phyloP scores from a whole-genome alignment of 2,113 vertebrate genomes.

The Physeter macrocephalus region DNA sequence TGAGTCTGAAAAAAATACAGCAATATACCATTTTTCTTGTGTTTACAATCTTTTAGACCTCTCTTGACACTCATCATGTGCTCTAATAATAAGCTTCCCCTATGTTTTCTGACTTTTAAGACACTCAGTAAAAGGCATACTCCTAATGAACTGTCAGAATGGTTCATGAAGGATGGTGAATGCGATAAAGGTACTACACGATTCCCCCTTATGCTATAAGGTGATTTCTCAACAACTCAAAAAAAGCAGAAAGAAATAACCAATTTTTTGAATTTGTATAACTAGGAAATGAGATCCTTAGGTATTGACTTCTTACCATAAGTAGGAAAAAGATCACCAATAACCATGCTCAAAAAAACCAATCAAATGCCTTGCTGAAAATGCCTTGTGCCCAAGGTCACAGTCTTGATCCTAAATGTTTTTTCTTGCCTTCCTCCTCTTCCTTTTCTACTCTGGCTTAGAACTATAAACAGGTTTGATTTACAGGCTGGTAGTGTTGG shows the following conservation, averaged over 20 bases:
- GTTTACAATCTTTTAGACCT: neutral
- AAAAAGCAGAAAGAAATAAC: neutral
- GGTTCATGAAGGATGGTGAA: neutral
- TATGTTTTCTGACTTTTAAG: neutral
- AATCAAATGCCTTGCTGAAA: neutral
- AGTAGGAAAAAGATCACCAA: neutral
- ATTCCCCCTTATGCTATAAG: neutral
- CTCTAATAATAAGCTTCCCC: neutral
- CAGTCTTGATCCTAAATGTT: neutral
- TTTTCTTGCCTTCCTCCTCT: neutral
- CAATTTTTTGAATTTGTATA: neutral
- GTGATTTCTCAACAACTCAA: neutral
- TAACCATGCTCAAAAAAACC: neutral
- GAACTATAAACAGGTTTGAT: neutral
- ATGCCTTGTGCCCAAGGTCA: neutral
- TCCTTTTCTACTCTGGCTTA: neutral
- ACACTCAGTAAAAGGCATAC: neutral
- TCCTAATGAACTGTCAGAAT: neutral
- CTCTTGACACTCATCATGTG: neutral
- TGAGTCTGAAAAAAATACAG: neutral
- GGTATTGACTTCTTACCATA: neutral
- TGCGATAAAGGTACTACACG: neutral
- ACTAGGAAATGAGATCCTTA: neutral
- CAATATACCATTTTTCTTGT: neutral
- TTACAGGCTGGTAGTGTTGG: neutral